Conservation (phyloP, 2,888 invertebrate genomes). For the Pantelozetes paolii region DNA sequence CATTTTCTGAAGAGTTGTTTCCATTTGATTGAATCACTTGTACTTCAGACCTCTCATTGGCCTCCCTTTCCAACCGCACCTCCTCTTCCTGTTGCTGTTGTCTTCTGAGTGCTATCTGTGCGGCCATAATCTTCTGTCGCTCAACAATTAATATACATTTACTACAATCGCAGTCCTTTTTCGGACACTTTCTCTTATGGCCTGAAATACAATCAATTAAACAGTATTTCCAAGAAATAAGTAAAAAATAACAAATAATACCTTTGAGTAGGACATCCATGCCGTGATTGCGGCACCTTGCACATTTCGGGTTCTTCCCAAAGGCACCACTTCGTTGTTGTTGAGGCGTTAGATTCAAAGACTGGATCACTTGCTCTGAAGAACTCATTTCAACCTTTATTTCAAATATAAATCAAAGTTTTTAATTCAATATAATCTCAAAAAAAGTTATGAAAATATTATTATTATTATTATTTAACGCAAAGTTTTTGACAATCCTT, state of each 20-base stretch:
- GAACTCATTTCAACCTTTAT: too few species aligned
- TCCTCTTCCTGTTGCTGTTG: slow-evolving; percentile 42
- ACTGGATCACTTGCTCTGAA: background rate
- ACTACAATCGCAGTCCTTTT: slow-evolving; percentile 35
- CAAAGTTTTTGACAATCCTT: too few species aligned
- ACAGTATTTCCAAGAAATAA: background rate
- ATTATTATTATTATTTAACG: too few species aligned
- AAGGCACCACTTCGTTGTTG: background rate
- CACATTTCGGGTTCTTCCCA: slow-evolving; percentile 40
- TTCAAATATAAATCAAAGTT: too few species aligned
- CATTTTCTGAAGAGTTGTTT: too few species aligned
- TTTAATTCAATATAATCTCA: too few species aligned
- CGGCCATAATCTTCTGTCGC: slow-evolving; percentile 43
- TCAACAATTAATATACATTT: slow-evolving; percentile 42
- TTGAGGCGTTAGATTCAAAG: background rate
- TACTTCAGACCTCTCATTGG: too few species aligned
- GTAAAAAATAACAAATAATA: background rate
- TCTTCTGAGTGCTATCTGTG: slow-evolving; percentile 43
- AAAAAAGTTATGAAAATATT: too few species aligned
- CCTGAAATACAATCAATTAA: slow-evolving; percentile 8
- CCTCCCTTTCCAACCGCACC: slow-evolving; percentile 17
- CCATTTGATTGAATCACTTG: too few species aligned
- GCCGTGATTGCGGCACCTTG: slow-evolving; percentile 42
- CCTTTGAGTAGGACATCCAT: slow-evolving; percentile 28
- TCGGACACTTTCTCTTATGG: slow-evolving; percentile 40